A percentile compares a stretch with the other conserved stretches of the same genome.
Conservation (phyloP, 1,140 invertebrate species). For the Drosophila tristis region DNA sequence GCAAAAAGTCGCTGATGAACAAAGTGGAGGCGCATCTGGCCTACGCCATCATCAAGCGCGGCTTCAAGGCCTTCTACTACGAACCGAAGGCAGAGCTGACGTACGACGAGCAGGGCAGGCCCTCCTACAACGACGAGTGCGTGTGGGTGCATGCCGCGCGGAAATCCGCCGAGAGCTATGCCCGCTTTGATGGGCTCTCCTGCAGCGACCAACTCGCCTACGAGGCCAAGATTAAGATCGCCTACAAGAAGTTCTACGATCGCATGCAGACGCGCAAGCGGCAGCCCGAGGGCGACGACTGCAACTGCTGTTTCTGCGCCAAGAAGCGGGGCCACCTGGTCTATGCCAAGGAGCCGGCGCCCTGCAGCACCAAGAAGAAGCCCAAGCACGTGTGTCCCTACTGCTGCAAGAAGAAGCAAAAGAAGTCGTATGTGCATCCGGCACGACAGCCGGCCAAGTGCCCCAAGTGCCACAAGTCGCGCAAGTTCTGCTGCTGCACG, state of each 20-base stretch:
- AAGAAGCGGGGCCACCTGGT: constrained; percentile 78
- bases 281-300: constrained; percentile 75
- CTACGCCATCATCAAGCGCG: constrained; percentile 75
- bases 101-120: constrained; percentile 64
- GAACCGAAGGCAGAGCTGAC: constrained; percentile 67
- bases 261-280: constrained; percentile 75
- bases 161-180: constrained; percentile 73
- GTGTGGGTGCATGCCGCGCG: constrained; percentile 78
- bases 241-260: constrained; percentile 78
- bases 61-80: constrained; percentile 81
- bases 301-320: constrained; percentile 80
- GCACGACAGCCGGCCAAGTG: constrained; percentile 63
- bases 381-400: constrained; percentile 71
- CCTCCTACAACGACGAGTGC: constrained; percentile 75
- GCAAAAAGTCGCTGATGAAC: constrained; percentile 81
- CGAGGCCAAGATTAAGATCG: constrained; percentile 78
- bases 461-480: constrained; percentile 75
- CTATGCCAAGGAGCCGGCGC: constrained; percentile 74
- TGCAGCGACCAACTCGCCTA: constrained; percentile 69
- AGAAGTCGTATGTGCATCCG: constrained; percentile 58
- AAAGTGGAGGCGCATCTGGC: constrained; percentile 77
- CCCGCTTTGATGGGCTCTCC: constrained; percentile 73
- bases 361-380: constrained; percentile 60
- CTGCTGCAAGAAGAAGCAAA: constrained; percentile 77
- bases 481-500: constrained; percentile 74